Percentiles rank a stretch among this genome's conserved stretches.
Evolutionary conservation across 2,797 vertebrate species (phyloP).

Genomic region (Poeciliopsis infans): DNA sequence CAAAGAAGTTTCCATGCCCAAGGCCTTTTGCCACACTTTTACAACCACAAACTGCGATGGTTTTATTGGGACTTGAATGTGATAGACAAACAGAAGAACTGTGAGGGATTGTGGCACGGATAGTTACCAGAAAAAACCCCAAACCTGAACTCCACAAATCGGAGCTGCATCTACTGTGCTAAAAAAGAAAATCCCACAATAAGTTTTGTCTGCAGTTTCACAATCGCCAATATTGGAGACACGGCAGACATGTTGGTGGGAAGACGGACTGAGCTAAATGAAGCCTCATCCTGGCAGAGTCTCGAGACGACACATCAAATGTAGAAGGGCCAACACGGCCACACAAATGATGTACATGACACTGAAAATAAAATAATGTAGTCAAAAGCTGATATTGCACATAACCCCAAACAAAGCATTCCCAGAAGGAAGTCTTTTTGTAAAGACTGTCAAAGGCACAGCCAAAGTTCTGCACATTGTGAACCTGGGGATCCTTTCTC

Average conservation of each 20-base stretch:
- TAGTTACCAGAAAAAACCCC: background rate
- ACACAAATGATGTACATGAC: background rate
- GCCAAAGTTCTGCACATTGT: background rate
- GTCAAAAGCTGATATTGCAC: background rate
- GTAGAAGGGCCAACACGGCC: background rate
- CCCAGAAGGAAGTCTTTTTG: background rate
- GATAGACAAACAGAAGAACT: background rate
- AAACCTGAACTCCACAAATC: background rate
- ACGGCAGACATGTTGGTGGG: background rate
- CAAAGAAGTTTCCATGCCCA: background rate
- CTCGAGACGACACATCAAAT: background rate
- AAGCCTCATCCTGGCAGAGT: background rate
- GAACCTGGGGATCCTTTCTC: background rate
- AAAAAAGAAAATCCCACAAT: background rate
- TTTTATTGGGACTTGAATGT: background rate
- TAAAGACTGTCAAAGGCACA: background rate
- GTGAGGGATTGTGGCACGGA: background rate
- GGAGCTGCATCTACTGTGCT: background rate
- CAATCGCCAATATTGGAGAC: background rate
- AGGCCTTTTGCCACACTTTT: background rate
- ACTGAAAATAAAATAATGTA: background rate
- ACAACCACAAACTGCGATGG: background rate
- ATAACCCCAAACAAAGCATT: background rate
- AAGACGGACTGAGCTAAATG: background rate
- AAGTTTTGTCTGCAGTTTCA: background rate